A percentile compares a stretch with the other conserved stretches of the same genome.
phyloP scores from a whole-genome alignment of 2,113 vertebrate genomes.

The Vulpes vulpes region DNA sequence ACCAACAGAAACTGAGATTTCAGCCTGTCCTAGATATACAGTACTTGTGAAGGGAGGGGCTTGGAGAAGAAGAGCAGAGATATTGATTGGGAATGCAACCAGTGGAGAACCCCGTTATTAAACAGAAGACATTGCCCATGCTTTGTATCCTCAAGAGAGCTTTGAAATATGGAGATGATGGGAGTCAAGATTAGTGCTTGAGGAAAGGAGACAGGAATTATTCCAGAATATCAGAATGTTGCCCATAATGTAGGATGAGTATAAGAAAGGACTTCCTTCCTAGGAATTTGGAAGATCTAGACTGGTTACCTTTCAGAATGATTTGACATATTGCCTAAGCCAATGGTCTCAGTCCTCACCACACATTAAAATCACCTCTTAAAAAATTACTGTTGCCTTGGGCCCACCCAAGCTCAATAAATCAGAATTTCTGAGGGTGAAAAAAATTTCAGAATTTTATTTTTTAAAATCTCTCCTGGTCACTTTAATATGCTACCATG shows the following conservation, averaged over 20 bases:
- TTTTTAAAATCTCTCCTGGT: neutral
- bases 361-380: slow-evolving; percentile 12
- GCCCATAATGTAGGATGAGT: neutral
- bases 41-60: slow-evolving; percentile 1
- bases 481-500: neutral
- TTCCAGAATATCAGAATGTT: neutral
- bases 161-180: neutral
- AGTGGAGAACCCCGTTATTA: slow-evolving; percentile 54
- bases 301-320: neutral
- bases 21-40: slow-evolving; percentile 75
- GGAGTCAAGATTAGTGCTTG: neutral
- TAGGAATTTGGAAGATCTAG: neutral
- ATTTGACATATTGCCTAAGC: neutral
- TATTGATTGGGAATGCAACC: slow-evolving; percentile 7
- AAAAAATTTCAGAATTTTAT: neutral
- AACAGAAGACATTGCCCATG: neutral
- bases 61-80: slow-evolving; percentile 11
- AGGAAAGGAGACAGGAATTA: neutral
- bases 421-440: neutral
- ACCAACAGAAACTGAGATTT: slow-evolving; percentile 81
- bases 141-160: neutral
- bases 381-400: slow-evolving; percentile 37
- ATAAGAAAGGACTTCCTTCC: neutral
- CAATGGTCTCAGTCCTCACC: neutral
- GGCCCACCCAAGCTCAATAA: neutral